Conservation (phyloP, 2,797 vertebrate genomes). For the Rhinella marina region DNA sequence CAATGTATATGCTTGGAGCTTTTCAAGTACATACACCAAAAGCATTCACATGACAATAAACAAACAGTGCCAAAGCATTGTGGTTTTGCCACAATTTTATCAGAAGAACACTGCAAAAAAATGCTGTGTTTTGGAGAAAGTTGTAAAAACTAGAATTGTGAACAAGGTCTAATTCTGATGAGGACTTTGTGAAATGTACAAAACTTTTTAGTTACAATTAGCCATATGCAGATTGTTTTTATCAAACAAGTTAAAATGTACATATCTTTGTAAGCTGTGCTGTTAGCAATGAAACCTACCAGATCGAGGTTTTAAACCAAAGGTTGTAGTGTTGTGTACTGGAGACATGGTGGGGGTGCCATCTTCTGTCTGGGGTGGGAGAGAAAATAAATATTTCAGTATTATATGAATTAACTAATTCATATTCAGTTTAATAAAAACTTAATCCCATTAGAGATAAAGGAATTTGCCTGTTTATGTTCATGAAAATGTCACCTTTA, state of each 20-base stretch:
- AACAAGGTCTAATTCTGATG: neutral
- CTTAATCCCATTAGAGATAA: neutral
- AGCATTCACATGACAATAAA: too few species aligned
- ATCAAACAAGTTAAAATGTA: neutral
- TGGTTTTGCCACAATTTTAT: too few species aligned
- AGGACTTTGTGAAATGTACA: too few species aligned
- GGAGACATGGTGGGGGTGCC: slow-evolving; percentile 73
- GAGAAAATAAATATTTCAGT: neutral
- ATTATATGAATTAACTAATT: neutral
- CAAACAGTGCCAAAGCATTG: too few species aligned
- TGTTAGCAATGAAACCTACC: slow-evolving; percentile 75
- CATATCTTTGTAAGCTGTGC: neutral
- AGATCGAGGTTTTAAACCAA: slow-evolving; percentile 92
- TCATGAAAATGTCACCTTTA: too few species aligned
- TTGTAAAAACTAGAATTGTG: neutral
- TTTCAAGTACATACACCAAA: too few species aligned
- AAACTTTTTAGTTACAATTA: neutral
- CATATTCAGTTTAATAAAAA: neutral
- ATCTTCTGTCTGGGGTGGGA: slow-evolving; percentile 76
- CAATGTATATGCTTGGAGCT: too few species aligned
- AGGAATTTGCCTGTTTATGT: neutral
- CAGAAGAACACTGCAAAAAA: too few species aligned
- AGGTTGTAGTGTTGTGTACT: slow-evolving; percentile 76
- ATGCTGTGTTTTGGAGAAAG: too few species aligned
- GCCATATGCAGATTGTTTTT: neutral